phyloP scores from a whole-genome alignment of 2,888 invertebrate species.

The Athrips mouffetella region DNA sequence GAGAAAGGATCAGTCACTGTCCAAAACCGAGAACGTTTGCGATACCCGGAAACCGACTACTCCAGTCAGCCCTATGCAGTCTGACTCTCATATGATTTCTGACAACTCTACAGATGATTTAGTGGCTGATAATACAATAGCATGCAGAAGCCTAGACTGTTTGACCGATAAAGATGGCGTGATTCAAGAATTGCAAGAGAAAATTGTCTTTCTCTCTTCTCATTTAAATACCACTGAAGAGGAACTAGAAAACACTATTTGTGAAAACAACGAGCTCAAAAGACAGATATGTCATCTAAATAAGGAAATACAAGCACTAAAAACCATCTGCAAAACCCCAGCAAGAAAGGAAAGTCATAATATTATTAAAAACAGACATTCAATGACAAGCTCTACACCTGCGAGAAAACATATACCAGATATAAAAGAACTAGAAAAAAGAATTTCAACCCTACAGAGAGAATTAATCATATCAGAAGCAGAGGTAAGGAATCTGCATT shows the following conservation, averaged over 20 bases:
- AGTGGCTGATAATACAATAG: not conserved
- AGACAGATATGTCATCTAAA: not conserved
- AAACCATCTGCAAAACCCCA: not conserved
- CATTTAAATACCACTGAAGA: not conserved
- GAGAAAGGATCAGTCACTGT: no score
- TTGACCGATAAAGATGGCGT: not conserved
- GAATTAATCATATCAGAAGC: not conserved
- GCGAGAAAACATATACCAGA: not conserved
- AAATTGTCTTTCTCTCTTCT: not conserved
- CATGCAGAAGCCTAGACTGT: not conserved
- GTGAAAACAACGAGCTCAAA: not conserved
- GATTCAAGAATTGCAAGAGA: not conserved
- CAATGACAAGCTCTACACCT: no score
- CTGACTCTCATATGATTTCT: not conserved
- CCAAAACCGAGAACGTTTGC: no score
- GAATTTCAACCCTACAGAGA: not conserved
- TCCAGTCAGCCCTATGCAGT: not conserved
- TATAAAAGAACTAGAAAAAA: not conserved
- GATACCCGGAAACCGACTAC: no score
- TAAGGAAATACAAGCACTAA: not conserved
- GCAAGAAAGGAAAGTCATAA: no score
- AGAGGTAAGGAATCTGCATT: not conserved
- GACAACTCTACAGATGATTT: not conserved
- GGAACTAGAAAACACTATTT: not conserved
- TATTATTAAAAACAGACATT: no score